Base-by-base conservation (phyloP, 2,888 invertebrate genomes). In the Plutella xylostella region DNA sequence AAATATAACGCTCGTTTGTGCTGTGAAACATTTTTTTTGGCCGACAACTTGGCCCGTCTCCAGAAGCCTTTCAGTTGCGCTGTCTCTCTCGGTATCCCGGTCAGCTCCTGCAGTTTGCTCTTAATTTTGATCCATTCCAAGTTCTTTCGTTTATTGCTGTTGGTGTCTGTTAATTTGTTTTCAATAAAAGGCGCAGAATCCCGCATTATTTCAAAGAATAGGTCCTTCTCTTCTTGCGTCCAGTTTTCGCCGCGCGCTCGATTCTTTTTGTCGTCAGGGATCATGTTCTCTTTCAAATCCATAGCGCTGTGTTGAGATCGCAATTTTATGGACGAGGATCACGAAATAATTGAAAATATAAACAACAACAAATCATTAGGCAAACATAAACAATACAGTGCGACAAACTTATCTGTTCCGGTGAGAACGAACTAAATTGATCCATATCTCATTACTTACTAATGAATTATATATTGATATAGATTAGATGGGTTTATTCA, bases 11-110 rank as follows among this genome's bases (percentile, higher is more conserved):
- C 4, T 28, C 28, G 9, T 6, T n/a, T 28, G 6, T 28, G 7
- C 6, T 40, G 40, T 39, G 20, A 33, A 18, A 40, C 34, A 40
- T 31, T 3, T 41, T 45, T 45, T 12, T 45, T 45, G 1, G 45
- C 45, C 15, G 45, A 40, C 12, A 45, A 3, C 15, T 45, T 45
- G 11, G 15, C 40, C 40, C 40, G 17, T 17, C 45, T 40, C 41
- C 45, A 45, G 11, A 45, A 45, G 12, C 45, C 45, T 40, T 40
- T 45, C 11, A 45, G 18, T 14, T 45, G 42, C 2, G 20, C 18
- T n/a, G 34, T 15, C 6, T 42, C 42, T 22, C 42, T 42, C 3
- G n/a, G 14, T 22, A 21, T 34, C n/a, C 42, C 42, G 14, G 34
- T 42, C 3, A 42, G 22, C 12, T 40, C 40, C 40, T 25, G 4